Evolutionary conservation across 2,113 vertebrate genomes (phyloP).

Genomic region (Python bivittatus): DNA sequence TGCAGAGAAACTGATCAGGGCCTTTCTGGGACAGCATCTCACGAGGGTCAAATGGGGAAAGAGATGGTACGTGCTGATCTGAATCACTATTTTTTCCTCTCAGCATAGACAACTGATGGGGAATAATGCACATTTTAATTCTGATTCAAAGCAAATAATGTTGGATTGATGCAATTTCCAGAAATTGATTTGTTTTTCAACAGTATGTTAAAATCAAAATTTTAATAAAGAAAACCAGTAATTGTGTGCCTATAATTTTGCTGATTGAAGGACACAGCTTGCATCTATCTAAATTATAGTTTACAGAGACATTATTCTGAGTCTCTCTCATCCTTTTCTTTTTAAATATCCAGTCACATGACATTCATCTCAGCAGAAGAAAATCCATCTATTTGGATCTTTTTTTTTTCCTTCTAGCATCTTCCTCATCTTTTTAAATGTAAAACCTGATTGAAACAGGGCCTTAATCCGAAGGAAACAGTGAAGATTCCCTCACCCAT

Average conservation of each 20-base stretch:
- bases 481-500: background rate
- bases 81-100: background rate
- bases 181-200: slow-evolving; percentile 41
- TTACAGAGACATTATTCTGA: slow-evolving; percentile 48
- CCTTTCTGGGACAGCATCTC: background rate
- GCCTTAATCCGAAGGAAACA: no score
- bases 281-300: slow-evolving; percentile 64
- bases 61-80: no score
- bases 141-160: background rate
- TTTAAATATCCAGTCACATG: slow-evolving; percentile 11
- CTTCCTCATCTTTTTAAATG: background rate
- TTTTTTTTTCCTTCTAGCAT: background rate
- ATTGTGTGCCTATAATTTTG: slow-evolving; percentile 63
- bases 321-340: slow-evolving; percentile 48
- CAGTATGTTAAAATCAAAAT: slow-evolving; percentile 50
- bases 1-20: background rate
- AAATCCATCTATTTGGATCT: slow-evolving; percentile 31
- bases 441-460: background rate
- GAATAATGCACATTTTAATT: slow-evolving; percentile 7
- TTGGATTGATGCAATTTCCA: slow-evolving; percentile 38
- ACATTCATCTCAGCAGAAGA: slow-evolving; percentile 25
- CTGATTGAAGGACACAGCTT: slow-evolving; percentile 64
- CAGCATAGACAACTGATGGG: background rate
- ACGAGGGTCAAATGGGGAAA: background rate
- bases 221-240: slow-evolving; percentile 62